phyloP scores from a whole-genome alignment of 2,888 invertebrate species.

The Drosophila emarginata region DNA sequence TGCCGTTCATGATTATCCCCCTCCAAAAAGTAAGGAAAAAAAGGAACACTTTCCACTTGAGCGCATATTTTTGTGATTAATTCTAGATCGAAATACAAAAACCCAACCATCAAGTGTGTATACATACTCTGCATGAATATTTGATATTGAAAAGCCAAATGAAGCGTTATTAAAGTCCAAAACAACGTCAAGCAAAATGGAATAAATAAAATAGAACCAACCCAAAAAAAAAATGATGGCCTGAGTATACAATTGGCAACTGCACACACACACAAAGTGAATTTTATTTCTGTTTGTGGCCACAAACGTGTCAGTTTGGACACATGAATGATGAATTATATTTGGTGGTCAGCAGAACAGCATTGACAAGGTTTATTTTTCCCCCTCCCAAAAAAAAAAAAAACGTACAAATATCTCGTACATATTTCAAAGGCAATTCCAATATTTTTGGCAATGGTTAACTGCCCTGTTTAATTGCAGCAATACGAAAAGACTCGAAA shows the following conservation, averaged over 20 bases:
- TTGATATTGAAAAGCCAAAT: constrained; percentile 43
- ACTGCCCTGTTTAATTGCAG: too few species aligned
- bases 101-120: constrained; percentile 27
- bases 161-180: constrained; percentile 39
- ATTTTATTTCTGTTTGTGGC: constrained; percentile 71
- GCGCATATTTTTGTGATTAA: constrained; percentile 69
- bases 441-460: too few species aligned
- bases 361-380: constrained; percentile 14
- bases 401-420: constrained; percentile 2
- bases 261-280: constrained; percentile 63
- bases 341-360: constrained; percentile 44
- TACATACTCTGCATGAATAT: constrained; percentile 53
- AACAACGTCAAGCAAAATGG: neutral
- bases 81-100: constrained; percentile 46
- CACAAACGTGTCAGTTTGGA: constrained; percentile 73
- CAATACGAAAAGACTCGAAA: too few species aligned
- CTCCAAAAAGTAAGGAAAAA: too few species aligned
- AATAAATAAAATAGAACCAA: neutral
- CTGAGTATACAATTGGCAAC: constrained; percentile 35
- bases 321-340: constrained; percentile 75
- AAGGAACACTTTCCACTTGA: constrained; percentile 62
- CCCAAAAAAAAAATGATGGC: constrained; percentile 9
- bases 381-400: neutral
- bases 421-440: constrained; percentile 33
- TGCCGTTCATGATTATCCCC: constrained; percentile 55